Evolutionary conservation across 64 coral and sea anemone species (phyloP).

Genomic region (Anthopleura sola): DNA sequence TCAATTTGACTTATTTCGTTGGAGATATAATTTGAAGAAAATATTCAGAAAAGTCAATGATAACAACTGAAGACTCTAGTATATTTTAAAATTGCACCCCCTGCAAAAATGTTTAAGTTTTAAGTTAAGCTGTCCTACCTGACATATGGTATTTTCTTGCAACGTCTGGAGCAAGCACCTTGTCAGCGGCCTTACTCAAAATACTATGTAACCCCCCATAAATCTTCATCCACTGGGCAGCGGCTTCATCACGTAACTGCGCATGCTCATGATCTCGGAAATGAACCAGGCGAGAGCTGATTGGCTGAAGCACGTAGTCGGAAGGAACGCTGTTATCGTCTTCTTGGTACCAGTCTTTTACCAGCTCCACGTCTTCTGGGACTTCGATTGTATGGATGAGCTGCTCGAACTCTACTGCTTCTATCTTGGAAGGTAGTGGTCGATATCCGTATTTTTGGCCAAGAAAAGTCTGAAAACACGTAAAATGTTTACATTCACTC

Average conservation of each 20-base stretch:
- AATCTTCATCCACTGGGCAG: constrained; percentile 68
- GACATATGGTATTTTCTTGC: constrained; percentile 83
- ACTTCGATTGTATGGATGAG: constrained; percentile 50
- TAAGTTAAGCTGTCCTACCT: constrained; percentile 61
- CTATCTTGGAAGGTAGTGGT: constrained; percentile 74
- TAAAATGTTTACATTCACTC: not conserved
- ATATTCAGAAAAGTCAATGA: no score
- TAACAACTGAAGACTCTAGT: no score
- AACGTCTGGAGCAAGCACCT: constrained; percentile 46
- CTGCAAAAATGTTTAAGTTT: no score
- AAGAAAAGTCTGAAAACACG: constrained; percentile 72
- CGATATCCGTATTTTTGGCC: constrained; percentile 97
- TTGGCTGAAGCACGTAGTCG: constrained; percentile 81
- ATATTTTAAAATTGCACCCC: no score
- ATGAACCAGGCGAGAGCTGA: constrained; percentile 73
- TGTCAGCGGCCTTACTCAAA: constrained; percentile 64
- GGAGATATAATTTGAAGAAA: no score
- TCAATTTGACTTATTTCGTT: no score
- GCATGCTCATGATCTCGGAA: constrained; percentile 68
- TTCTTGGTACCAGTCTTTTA: constrained; percentile 72
- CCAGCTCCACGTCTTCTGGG: constrained; percentile 36
- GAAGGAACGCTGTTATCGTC: constrained; percentile 83
- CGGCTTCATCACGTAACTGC: constrained; percentile 70
- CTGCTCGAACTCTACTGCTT: constrained; percentile 64
- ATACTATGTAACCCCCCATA: constrained; percentile 82